phyloP scores from a whole-genome alignment of 2,797 vertebrate genomes.

The Sebastolobus altivelis region DNA sequence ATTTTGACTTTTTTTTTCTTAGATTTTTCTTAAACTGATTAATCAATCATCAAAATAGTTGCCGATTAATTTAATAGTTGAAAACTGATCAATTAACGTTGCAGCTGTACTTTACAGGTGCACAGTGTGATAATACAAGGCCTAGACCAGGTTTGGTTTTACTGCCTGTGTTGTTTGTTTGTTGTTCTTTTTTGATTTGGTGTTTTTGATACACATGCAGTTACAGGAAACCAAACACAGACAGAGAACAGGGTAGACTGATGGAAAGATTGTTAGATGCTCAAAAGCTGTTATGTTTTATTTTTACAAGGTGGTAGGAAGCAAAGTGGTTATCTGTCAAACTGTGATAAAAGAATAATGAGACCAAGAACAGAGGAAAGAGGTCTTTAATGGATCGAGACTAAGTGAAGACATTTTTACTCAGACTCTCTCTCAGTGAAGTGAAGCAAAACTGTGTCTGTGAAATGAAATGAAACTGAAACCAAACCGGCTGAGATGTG shows the following conservation, averaged over 20 bases:
- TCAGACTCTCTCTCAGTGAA: background rate
- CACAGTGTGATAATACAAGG: background rate
- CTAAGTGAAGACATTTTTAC: background rate
- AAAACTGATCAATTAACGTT: too few species aligned
- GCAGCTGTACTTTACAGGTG: background rate
- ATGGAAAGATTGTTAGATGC: background rate
- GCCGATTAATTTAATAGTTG: too few species aligned
- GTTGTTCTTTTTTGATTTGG: background rate
- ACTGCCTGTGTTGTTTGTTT: background rate
- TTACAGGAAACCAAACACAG: background rate
- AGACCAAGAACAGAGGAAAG: background rate
- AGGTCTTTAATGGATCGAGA: background rate
- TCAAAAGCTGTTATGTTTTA: background rate
- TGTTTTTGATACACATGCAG: background rate
- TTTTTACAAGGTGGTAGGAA: background rate
- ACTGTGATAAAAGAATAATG: slow-evolving; percentile 25
- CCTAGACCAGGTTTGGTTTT: background rate
- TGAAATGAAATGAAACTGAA: background rate
- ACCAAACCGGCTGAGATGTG: background rate
- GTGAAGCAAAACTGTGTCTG: background rate
- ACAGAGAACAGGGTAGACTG: background rate
- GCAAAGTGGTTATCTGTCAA: background rate
- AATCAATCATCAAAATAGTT: too few species aligned
- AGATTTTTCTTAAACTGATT: too few species aligned
- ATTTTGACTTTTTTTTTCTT: too few species aligned